Evolutionary conservation across 1,140 invertebrate genomes (phyloP), one percentile per base, ranked within the genome.

Genomic region (Delia radicum): DNA sequence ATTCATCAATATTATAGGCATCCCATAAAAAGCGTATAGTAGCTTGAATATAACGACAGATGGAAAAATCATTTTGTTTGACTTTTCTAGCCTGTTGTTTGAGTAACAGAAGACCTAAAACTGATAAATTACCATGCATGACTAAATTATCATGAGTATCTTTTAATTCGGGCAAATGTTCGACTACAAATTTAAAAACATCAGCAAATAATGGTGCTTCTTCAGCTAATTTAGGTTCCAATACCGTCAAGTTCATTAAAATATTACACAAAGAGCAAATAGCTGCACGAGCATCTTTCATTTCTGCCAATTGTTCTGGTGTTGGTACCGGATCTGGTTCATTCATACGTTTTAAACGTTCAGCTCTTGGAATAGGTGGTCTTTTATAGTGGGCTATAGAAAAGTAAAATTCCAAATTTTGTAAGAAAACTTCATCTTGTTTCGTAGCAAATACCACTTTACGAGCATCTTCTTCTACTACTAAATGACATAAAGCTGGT

Each of bases 1-100:
- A 93, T 83, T 97, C 95, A 82, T 96, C 94, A 29, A 96, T 91
- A 80, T 92, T 93, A 81, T 96, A 96, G 13, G 95, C 95, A 88
- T 97, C 94, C 95, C 96, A 97, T 0, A 97, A 86, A 81, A 97
- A 97, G 76, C 95, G 89, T 67, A 97, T 95, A 5, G 94, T 95
- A 3, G 92, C 91, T 82, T 95, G 93, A 78, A 96, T 94, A 79
- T 95, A 97, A 69, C 94, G 90, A 80, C 93, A 94, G 80, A 95
- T 94, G 31, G 94, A 93, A 84, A 95, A 95, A 85, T 95, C 93
- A 82, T 94, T 95, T 82, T 94, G 94, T 81, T 94, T 95, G 0
- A 94, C 90, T 81, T 91, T 91, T 79, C 91, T 92, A 0, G 92
- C 90, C 80, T 94, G 93, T 81, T 96, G 94, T 81, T 96, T 95